Conservation (phyloP, 2,113 vertebrate species). For the Hippopotamus amphibius region DNA sequence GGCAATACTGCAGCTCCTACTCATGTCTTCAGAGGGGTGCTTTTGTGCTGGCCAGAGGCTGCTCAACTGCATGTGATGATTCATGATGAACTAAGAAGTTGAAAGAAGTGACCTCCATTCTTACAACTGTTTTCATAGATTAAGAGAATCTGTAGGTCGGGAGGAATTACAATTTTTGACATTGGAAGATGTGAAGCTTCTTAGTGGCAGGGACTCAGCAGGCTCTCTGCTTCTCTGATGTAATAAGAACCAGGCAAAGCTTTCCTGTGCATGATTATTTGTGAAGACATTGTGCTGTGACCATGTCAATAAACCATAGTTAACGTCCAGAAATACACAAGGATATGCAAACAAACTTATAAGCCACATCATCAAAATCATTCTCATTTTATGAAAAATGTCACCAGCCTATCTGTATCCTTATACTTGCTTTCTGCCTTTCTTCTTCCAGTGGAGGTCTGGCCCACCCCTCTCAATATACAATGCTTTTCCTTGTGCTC, state of each 20-base stretch:
- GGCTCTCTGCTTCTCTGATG: neutral
- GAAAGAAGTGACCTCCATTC: neutral
- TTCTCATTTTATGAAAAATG: neutral
- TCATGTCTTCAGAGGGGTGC: neutral
- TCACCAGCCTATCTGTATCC: neutral
- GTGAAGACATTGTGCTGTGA: neutral
- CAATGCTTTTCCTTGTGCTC: neutral
- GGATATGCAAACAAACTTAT: neutral
- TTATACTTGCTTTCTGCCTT: neutral
- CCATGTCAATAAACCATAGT: neutral
- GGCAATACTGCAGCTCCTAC: neutral
- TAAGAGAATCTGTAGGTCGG: neutral
- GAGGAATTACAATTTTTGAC: neutral
- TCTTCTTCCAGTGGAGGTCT: neutral
- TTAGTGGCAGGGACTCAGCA: neutral
- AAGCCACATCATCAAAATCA: constrained; percentile 11
- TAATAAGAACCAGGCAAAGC: neutral
- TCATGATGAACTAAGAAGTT: neutral
- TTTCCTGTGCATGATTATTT: neutral
- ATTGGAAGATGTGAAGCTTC: neutral
- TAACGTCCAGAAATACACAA: neutral
- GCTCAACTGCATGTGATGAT: neutral
- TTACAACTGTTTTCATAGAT: neutral
- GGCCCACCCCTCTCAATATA: neutral
- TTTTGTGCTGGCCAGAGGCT: neutral